Evolutionary conservation across 2,888 invertebrate genomes (phyloP).

Genomic region (Melinaea marsaeus): DNA sequence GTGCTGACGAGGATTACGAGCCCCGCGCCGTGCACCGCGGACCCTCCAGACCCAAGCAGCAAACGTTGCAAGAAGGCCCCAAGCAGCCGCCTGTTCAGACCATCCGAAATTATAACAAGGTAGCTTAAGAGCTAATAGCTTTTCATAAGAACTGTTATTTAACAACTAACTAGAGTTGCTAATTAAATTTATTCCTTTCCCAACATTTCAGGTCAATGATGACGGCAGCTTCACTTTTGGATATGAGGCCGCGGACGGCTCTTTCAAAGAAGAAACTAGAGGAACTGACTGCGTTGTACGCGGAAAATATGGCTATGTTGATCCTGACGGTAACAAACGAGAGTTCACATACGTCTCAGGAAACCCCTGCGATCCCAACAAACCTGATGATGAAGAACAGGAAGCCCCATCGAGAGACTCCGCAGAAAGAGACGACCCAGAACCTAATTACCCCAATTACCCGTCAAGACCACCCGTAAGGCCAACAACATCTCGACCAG

Average conservation of each 20-base stretch:
- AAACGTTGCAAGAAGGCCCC: slow-evolving; percentile 65
- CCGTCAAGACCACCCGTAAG: slow-evolving; percentile 66
- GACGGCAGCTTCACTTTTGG: slow-evolving; percentile 91
- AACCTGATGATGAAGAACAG: slow-evolving; percentile 82
- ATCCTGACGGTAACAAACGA: slow-evolving; percentile 90
- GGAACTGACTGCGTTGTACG: slow-evolving; percentile 91
- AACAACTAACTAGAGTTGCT: background rate
- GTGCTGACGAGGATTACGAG: slow-evolving; percentile 64
- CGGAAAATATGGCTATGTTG: slow-evolving; percentile 92
- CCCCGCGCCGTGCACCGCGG: slow-evolving; percentile 50
- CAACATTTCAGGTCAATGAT: slow-evolving; percentile 80
- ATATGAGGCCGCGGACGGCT: slow-evolving; percentile 90
- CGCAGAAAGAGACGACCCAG: slow-evolving; percentile 79
- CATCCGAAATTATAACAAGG: slow-evolving; percentile 88
- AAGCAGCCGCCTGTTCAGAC: slow-evolving; percentile 89
- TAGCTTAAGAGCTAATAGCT: background rate
- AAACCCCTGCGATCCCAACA: slow-evolving; percentile 91
- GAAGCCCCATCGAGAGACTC: slow-evolving; percentile 76
- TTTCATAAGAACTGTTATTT: background rate
- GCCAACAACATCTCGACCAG: slow-evolving; percentile 73
- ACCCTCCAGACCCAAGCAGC: slow-evolving; percentile 44
- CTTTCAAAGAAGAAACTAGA: slow-evolving; percentile 91
- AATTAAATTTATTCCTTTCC: slow-evolving; percentile 2
- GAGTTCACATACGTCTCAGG: slow-evolving; percentile 93
- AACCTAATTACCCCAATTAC: slow-evolving; percentile 81